These are phyloP conservation scores for Tetranychus urticae DNA, from an alignment of 1,140 invertebrate genomes.

Conservation along the genomic window DNA sequence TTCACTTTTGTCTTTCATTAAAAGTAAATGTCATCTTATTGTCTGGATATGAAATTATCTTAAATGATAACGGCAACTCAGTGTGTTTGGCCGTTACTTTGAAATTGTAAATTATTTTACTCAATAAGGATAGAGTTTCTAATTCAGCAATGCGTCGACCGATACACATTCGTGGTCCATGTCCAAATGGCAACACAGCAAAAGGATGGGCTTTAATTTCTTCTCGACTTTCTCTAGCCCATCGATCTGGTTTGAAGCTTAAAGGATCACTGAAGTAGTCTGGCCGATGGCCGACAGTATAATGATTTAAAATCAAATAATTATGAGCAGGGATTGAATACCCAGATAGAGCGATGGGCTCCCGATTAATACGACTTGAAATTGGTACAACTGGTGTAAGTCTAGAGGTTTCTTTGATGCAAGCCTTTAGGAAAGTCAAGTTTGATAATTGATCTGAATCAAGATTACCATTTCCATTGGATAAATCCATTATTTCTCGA, in stretches of 20 bases:
- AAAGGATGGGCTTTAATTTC: slow-evolving; percentile 20
- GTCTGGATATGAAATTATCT: slow-evolving; percentile 15
- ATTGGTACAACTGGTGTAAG: not conserved
- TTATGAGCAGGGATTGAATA: slow-evolving; percentile 19
- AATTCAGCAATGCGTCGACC: slow-evolving; percentile 30
- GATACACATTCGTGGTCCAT: slow-evolving; percentile 21
- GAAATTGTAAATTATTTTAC: slow-evolving; percentile 14
- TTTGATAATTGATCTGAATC: slow-evolving; percentile 1
- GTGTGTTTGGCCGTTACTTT: slow-evolving; percentile 3
- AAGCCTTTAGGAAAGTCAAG: slow-evolving; percentile 12
- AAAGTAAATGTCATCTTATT: slow-evolving; percentile 21
- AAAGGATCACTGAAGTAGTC: slow-evolving; percentile 39
- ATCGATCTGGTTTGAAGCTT: slow-evolving; percentile 47
- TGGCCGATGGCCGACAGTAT: slow-evolving; percentile 35
- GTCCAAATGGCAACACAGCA: slow-evolving; percentile 21
- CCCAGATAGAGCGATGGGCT: slow-evolving; percentile 17
- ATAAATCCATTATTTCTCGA: slow-evolving; percentile 18
- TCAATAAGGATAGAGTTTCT: slow-evolving; percentile 19
- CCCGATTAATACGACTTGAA: not conserved
- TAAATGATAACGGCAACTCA: slow-evolving; percentile 20
- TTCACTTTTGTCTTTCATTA: not conserved
- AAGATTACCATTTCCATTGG: not conserved
- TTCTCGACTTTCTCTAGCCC: slow-evolving; percentile 26
- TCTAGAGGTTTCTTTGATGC: slow-evolving; percentile 16
- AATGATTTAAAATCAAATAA: slow-evolving; percentile 20